Evolutionary conservation across 2,113 vertebrate genomes (phyloP), one percentile per base, ranked within the genome.

Genomic region (Megalops atlanticus): DNA sequence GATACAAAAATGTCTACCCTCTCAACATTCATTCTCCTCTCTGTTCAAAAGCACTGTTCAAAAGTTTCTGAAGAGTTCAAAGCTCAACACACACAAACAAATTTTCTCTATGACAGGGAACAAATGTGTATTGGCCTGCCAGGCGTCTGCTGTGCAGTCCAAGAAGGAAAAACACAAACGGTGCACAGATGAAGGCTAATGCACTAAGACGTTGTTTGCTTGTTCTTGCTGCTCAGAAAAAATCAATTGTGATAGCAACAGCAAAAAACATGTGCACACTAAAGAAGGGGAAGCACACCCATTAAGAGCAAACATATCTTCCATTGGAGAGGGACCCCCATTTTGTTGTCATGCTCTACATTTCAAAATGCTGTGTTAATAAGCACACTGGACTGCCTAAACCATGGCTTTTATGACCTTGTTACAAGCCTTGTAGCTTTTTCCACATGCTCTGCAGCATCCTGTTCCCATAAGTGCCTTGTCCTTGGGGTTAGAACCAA

Each of bases 111-210:
- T 21, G 35, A 36, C 33, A 40, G 24, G 24, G 49, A 40, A 68
- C 54, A 39, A 78, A 78, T 78, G 54, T 68, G 76, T 43, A 31
- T 41, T 11, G 21, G n/a, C 40, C 3, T 16, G 24, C 38, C 16
- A 18, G 64, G 40, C 41, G 15, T 64, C 45, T 39, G 15, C 39
- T 70, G 64, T 45, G 77, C 40, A 33, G 21, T 45, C n/a, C n/a
- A n/a, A n/a, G n/a, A n/a, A n/a, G n/a, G 77, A 69, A 47, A 40
- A 16, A 70, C 64, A 39, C 64, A 69, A 78, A 78, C 64, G 39
- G 77, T 27, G 14, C n/a, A 1, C 38, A 5, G 24, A 54, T 21
- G 77, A 36, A 41, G 35, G 77, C 77, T 0, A 47, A n/a, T 38
- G 45, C 45, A 11, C 16, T 4, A 21, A n/a, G 35, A 38, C 7